Percentiles rank a stretch among this genome's conserved stretches.
Evolutionary conservation across 1,140 invertebrate genomes (phyloP).

Genomic region (Formica exsecta): DNA sequence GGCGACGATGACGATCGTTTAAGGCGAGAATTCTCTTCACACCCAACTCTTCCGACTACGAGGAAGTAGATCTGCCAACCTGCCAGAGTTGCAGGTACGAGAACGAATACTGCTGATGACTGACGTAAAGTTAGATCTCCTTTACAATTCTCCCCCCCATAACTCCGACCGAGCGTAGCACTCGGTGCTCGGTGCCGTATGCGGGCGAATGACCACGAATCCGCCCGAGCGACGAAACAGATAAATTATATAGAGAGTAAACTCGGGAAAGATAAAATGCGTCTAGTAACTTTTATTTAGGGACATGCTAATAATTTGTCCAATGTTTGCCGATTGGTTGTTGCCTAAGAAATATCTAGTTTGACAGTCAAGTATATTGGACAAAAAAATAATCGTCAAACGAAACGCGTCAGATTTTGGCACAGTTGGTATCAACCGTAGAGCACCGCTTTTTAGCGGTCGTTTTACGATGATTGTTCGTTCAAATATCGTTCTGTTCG

Average conservation of each 20-base stretch:
- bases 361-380: not conserved
- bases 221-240: not conserved
- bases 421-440: not conserved
- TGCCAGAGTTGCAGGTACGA: slow-evolving; percentile 70
- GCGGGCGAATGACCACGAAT: slow-evolving; percentile 30
- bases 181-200: slow-evolving; percentile 10
- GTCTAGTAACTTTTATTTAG: not conserved
- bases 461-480: not conserved
- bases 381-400: not conserved
- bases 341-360: not conserved
- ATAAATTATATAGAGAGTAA: not conserved
- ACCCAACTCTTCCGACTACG: slow-evolving; percentile 50
- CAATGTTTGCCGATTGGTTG: not conserved
- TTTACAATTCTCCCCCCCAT: slow-evolving; percentile 57
- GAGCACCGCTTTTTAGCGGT: not conserved
- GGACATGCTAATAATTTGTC: not conserved
- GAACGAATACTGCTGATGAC: slow-evolving; percentile 80
- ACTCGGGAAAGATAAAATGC: not conserved
- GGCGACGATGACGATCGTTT: not conserved
- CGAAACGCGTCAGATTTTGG: too few species aligned
- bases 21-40: slow-evolving; percentile 45
- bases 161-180: not conserved
- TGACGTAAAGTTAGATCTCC: slow-evolving; percentile 79
- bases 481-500: not conserved
- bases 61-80: slow-evolving; percentile 62